Conservation (phyloP, 2,797 vertebrate genomes). For the Gymnothorax javanicus region DNA sequence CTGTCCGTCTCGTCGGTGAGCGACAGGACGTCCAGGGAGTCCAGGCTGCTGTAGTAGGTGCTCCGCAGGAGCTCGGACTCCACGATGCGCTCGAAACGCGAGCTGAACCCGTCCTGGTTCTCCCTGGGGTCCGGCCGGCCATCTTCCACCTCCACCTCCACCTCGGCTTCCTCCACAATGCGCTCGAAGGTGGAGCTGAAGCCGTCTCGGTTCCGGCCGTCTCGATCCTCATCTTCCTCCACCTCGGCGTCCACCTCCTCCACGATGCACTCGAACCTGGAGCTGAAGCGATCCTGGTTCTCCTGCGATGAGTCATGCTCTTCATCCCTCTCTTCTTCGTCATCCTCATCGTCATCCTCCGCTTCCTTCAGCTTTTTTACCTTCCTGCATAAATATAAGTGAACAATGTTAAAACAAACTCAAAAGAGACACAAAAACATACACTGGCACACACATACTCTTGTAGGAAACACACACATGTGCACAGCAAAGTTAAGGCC, state of each 20-base stretch:
- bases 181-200: conserved; percentile 93
- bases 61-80: conserved; percentile 91
- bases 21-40: conserved; percentile 91
- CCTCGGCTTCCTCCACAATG: conserved; percentile 84
- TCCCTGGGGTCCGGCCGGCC: conserved; percentile 68
- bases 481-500: not conserved
- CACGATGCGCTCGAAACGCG: conserved; percentile 93
- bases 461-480: conserved; percentile 19
- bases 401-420: not conserved
- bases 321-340: conserved; percentile 55
- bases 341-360: conserved; percentile 61
- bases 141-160: conserved; percentile 62
- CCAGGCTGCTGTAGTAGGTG: conserved; percentile 94
- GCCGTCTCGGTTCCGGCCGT: conserved; percentile 80
- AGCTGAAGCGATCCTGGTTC: conserved; percentile 75
- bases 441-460: conserved; percentile 7
- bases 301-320: conserved; percentile 45
- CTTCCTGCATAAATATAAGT: conserved; percentile 56
- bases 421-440: conserved; percentile 20
- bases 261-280: conserved; percentile 75
- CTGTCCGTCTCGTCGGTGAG: conserved; percentile 96
- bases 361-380: conserved; percentile 63
- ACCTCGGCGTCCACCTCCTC: conserved; percentile 73
- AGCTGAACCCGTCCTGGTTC: conserved; percentile 92
- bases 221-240: conserved; percentile 65